phyloP scores from a whole-genome alignment of 2,797 vertebrate species.

The Paratrypauchen microcephalus region DNA sequence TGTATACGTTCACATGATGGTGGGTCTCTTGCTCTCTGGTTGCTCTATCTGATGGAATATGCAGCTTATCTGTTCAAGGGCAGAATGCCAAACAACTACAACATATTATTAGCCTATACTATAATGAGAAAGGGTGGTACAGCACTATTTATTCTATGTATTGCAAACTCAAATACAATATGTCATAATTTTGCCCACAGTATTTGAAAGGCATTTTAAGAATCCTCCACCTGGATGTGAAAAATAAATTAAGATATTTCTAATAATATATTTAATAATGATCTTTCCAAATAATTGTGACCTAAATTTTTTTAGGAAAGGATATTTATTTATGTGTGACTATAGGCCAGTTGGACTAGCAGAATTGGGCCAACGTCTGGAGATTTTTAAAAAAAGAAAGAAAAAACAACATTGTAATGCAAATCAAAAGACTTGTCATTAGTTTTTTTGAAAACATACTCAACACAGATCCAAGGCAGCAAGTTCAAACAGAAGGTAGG shows the following conservation, averaged over 20 bases:
- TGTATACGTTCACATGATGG: conserved; percentile 35
- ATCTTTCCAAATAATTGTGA: too few species aligned
- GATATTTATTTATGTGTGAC: too few species aligned
- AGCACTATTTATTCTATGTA: not conserved
- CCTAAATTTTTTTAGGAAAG: too few species aligned
- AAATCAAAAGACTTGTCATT: not conserved
- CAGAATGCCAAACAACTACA: conserved; percentile 22
- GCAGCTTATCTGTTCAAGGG: not conserved
- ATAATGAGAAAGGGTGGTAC: not conserved
- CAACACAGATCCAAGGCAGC: conserved; percentile 7
- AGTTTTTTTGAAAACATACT: not conserved
- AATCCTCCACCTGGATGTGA: not conserved
- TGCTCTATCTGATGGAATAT: conserved; percentile 16
- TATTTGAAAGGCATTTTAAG: not conserved
- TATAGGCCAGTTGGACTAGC: too few species aligned
- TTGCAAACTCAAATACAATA: not conserved
- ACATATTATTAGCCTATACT: not conserved
- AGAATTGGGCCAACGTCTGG: not conserved
- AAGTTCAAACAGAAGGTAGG: conserved; percentile 33
- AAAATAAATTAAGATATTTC: not conserved
- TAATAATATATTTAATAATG: too few species aligned
- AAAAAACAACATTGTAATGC: not conserved
- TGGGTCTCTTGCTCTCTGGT: conserved; percentile 28
- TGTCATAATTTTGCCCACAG: not conserved
- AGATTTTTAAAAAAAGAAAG: not conserved